Percentiles rank a stretch among this genome's conserved stretches.
Evolutionary conservation across 2,888 invertebrate genomes (phyloP).

Genomic region (Tipula helvola): DNA sequence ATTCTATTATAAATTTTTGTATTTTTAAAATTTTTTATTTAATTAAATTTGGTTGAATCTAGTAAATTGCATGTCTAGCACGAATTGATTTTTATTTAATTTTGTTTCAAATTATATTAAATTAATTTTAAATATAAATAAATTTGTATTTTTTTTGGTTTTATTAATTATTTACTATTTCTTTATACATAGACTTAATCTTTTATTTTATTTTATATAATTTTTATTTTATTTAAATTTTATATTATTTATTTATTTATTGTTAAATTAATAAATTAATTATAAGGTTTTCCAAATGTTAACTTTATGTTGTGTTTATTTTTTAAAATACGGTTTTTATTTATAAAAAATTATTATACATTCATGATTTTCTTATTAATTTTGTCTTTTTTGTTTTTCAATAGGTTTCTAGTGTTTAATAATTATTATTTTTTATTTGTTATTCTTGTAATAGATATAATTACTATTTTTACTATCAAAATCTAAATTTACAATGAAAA

Average conservation of each 20-base stretch:
- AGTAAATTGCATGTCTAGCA: neutral
- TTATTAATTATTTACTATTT: constrained; percentile 5
- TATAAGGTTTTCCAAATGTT: constrained; percentile 19
- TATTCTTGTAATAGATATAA: neutral
- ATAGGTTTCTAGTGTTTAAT: neutral
- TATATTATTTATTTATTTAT: neutral
- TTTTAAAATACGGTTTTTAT: neutral
- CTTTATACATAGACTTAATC: neutral
- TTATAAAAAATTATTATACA: neutral
- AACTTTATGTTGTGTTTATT: constrained; percentile 15
- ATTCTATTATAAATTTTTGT: constrained; percentile 8
- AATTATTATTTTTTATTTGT: neutral
- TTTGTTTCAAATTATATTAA: constrained; percentile 10
- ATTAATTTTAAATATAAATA: neutral
- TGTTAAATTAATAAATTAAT: constrained; percentile 13
- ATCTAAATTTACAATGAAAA: neutral
- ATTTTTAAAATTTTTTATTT: neutral
- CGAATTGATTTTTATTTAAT: constrained; percentile 9
- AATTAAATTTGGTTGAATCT: constrained; percentile 8
- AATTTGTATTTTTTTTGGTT: constrained; percentile 1
- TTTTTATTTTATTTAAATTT: constrained; percentile 4
- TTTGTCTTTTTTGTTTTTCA: neutral
- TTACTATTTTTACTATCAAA: neutral
- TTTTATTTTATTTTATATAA: neutral
- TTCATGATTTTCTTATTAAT: neutral